Evolutionary conservation across 2,797 vertebrate species (phyloP).

Genomic region (Lophius americanus): DNA sequence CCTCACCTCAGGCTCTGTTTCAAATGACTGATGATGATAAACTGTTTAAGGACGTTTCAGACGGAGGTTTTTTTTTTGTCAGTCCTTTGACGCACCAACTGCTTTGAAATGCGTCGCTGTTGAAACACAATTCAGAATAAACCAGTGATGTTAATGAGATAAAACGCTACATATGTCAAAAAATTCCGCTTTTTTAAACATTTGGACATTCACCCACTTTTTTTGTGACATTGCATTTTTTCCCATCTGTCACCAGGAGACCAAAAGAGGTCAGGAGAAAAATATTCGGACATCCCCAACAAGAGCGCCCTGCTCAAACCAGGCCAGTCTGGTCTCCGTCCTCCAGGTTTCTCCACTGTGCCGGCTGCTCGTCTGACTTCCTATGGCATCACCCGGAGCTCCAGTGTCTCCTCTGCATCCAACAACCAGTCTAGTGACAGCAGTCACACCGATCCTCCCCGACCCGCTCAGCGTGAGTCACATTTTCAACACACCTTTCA

Average conservation of each 20-base stretch:
- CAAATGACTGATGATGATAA: too few relatives aligned
- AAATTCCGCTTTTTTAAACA: too few relatives aligned
- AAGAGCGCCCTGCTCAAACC: slow-evolving; percentile 88
- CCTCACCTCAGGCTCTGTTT: too few relatives aligned
- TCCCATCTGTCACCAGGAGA: slow-evolving; percentile 71
- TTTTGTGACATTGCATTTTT: not conserved
- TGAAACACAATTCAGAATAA: not conserved
- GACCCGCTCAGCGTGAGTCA: slow-evolving; percentile 82
- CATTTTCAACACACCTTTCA: not conserved
- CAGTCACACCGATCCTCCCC: slow-evolving; percentile 83
- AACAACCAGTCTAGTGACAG: slow-evolving; percentile 90
- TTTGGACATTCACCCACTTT: too few relatives aligned
- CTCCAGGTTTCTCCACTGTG: slow-evolving; percentile 90
- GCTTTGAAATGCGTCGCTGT: not conserved
- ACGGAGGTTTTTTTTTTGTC: too few relatives aligned
- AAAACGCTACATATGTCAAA: too few relatives aligned
- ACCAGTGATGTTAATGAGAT: too few relatives aligned
- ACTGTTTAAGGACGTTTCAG: too few relatives aligned
- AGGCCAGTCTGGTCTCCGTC: slow-evolving; percentile 89
- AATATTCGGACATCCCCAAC: slow-evolving; percentile 71
- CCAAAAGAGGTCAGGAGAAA: slow-evolving; percentile 79
- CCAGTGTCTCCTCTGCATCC: slow-evolving; percentile 90
- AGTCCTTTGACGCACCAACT: not conserved
- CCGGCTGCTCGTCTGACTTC: slow-evolving; percentile 86
- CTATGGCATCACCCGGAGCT: slow-evolving; percentile 89